These are phyloP conservation scores for Eupelmus urozonus DNA, from an alignment of 2,888 invertebrate genomes.

Conservation along the genomic window DNA sequence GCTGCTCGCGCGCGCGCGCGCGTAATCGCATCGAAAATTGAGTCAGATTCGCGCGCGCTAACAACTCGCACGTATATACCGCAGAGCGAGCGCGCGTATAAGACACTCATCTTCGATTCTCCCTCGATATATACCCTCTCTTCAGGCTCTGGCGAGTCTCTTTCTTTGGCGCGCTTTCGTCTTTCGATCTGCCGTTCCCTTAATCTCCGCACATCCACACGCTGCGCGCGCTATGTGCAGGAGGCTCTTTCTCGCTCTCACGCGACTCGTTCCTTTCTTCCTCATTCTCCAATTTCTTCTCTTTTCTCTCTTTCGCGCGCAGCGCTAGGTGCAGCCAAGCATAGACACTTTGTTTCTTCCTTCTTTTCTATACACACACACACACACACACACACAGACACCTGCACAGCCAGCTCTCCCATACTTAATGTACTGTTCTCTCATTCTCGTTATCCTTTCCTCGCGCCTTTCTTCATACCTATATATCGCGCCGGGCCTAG, in stretches of 20 bases:
- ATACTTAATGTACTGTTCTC: constrained; percentile 44
- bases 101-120: constrained; percentile 49
- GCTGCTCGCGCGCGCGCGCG: too few species aligned
- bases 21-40: constrained; percentile 51
- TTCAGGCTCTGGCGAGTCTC: not conserved
- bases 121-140: constrained; percentile 2
- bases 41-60: constrained; percentile 43
- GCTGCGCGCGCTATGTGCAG: too few species aligned
- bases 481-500: too few species aligned
- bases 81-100: not conserved
- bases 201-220: not conserved
- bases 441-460: constrained; percentile 38
- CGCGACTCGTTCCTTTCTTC: constrained; percentile 13
- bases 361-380: constrained; percentile 1
- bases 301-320: not conserved
- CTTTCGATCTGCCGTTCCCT: constrained; percentile 31
- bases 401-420: not conserved
- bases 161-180: not conserved
- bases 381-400: not conserved
- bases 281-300: constrained; percentile 43
- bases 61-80: constrained; percentile 42
- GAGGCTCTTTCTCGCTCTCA: not conserved
- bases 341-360: constrained; percentile 38
- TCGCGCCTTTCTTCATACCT: constrained; percentile 12
- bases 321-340: not conserved